Evolutionary conservation across 2,797 vertebrate species (phyloP), one percentile per base, ranked within the genome.

Genomic region (Telmatherina bonti): DNA sequence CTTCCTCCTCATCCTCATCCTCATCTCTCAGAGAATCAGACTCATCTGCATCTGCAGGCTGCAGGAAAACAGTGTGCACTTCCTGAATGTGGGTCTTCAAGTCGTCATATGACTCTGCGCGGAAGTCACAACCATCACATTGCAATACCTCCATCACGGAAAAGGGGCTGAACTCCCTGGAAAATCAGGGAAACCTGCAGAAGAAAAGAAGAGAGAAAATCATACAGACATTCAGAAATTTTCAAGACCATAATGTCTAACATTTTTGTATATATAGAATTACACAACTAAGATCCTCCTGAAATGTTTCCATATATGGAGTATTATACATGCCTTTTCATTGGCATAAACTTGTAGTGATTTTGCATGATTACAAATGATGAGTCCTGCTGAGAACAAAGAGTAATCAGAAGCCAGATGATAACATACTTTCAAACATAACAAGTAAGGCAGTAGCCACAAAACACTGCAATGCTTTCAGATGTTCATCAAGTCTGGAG

Each of bases 111-210:
- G 97, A 97, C 51, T 98, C 97, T 55, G 97, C 97, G 86, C 96
- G 95, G 92, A 99, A 99, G 94, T 99, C 98, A 82, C 98, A 99
- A 90, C 98, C 96, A 89, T 99, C 98, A 81, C 98, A 99, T 91
- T 99, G 98, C 85, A 99, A 94, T 90, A 97, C 96, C 94, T 99
- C 98, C 98, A 99, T 99, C 88, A 84, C 94, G 92, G 76, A 90
- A 88, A 81, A 67, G 81, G 72, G 85, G 82, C 62, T 78, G 71
- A 82, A 66, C 88, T 95, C 94, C 88, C 92, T 95, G 95, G 96
- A 95, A 96, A 97, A 96, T 97, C 93, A 97, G 96, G 95, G 95
- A 96, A 95, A 94, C 92, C 97, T 95, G 85, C 43, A 80, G 47
- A 79, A 36, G 38, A 45, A 13, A 43, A 18, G 1, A 10, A 55